These are phyloP conservation scores for Clunio marinus DNA, from an alignment of 2,888 invertebrate genomes.

Conservation along the genomic window DNA sequence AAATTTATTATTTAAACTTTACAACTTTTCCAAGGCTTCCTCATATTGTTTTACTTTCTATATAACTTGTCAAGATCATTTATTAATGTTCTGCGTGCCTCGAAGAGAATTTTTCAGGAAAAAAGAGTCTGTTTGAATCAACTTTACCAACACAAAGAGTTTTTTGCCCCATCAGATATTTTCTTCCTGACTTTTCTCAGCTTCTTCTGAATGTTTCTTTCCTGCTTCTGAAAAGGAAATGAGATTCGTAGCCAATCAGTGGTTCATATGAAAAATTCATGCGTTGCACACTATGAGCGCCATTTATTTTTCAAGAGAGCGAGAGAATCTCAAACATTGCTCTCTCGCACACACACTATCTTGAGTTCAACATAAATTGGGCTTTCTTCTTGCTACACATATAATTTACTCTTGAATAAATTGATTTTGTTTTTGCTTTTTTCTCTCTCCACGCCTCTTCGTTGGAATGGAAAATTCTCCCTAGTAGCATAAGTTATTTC, in stretches of 20 bases:
- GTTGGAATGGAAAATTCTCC: constrained; percentile 16
- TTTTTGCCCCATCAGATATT: neutral
- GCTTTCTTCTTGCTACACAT: neutral
- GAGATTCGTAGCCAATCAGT: constrained; percentile 32
- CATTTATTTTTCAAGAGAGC: constrained; percentile 6
- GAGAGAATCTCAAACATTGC: neutral
- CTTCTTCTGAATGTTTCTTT: too few relatives aligned
- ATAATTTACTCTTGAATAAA: constrained; percentile 31
- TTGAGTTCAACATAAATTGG: constrained; percentile 14
- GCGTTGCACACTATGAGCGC: constrained; percentile 24
- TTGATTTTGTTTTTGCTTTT: constrained; percentile 32
- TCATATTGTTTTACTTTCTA: too few relatives aligned
- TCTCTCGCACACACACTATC: constrained; percentile 17
- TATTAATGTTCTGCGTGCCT: constrained; percentile 8
- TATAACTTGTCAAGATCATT: constrained; percentile 11
- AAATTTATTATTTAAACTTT: constrained; percentile 17
- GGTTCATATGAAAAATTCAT: constrained; percentile 6
- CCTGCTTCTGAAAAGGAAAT: too few relatives aligned
- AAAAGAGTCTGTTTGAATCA: neutral
- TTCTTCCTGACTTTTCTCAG: constrained; percentile 10
- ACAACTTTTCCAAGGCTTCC: neutral
- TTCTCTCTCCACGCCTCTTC: constrained; percentile 20
- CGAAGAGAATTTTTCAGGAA: neutral
- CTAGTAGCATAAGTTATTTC: neutral
- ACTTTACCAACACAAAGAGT: neutral